Conservation (phyloP, 2,113 vertebrate species). For the Egretta garzetta region DNA sequence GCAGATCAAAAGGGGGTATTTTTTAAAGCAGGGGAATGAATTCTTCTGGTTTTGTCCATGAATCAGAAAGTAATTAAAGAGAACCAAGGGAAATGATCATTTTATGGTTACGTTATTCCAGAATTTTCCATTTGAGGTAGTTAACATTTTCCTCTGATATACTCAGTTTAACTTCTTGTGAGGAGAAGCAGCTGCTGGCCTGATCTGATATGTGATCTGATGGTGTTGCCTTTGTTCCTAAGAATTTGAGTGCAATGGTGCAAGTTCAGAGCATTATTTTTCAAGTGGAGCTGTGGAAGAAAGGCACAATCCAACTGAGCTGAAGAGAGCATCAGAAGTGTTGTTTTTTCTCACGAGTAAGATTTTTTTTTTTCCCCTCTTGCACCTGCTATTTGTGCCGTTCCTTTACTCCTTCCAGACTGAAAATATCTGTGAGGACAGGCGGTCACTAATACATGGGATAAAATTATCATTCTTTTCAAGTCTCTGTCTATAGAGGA, state of each 20-base stretch:
- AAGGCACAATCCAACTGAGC: not conserved
- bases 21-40: not conserved
- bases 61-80: not conserved
- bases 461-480: conserved; percentile 47
- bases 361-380: not conserved
- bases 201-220: not conserved
- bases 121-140: not conserved
- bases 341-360: not conserved
- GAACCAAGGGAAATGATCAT: not conserved
- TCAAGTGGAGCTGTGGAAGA: not conserved
- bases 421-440: conserved; percentile 35
- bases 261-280: not conserved
- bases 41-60: not conserved
- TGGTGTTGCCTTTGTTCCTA: not conserved
- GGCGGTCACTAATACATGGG: conserved; percentile 8
- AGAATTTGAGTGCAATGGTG: not conserved
- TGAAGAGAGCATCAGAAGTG: not conserved
- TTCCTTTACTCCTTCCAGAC: not conserved
- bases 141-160: not conserved
- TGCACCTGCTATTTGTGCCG: not conserved
- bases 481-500: not conserved
- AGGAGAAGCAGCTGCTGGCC: not conserved
- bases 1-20: not conserved
- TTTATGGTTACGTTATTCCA: not conserved
- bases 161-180: not conserved